Evolutionary conservation across 2,113 vertebrate species (phyloP).

Genomic region (Pelvicachromis taeniatus): DNA sequence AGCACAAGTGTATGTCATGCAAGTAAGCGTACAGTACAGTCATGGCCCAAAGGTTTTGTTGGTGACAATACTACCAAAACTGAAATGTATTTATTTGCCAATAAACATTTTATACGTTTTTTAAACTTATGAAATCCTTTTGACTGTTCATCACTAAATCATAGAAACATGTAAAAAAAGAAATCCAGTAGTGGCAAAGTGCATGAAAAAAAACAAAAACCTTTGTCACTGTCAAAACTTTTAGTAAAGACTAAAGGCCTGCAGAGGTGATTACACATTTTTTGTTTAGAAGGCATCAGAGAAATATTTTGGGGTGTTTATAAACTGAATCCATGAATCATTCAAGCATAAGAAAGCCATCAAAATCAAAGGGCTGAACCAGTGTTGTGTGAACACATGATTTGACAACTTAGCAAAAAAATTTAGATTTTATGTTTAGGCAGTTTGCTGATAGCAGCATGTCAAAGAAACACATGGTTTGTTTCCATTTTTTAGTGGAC

Average conservation of each 20-base stretch:
- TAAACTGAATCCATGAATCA: neutral
- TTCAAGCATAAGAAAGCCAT: neutral
- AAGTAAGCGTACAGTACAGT: neutral
- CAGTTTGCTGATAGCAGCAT: neutral
- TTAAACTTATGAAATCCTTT: neutral
- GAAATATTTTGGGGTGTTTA: neutral
- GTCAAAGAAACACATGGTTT: neutral
- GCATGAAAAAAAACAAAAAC: neutral
- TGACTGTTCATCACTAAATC: neutral
- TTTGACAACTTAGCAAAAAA: neutral
- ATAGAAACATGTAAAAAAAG: neutral
- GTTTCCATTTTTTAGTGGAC: neutral
- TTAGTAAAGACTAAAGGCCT: neutral
- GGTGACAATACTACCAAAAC: no score
- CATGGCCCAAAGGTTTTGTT: neutral
- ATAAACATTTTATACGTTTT: neutral
- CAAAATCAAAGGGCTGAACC: neutral
- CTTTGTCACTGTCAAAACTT: neutral
- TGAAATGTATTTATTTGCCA: no score
- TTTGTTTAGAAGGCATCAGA: neutral
- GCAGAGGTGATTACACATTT: neutral
- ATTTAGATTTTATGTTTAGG: neutral
- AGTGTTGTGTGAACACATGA: neutral
- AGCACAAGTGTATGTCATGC: neutral
- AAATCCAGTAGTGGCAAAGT: neutral